Percentiles rank a stretch among this genome's conserved stretches.
Evolutionary conservation across 2,797 vertebrate genomes (phyloP).

Genomic region (Tokudaia tokunoshimensis): DNA sequence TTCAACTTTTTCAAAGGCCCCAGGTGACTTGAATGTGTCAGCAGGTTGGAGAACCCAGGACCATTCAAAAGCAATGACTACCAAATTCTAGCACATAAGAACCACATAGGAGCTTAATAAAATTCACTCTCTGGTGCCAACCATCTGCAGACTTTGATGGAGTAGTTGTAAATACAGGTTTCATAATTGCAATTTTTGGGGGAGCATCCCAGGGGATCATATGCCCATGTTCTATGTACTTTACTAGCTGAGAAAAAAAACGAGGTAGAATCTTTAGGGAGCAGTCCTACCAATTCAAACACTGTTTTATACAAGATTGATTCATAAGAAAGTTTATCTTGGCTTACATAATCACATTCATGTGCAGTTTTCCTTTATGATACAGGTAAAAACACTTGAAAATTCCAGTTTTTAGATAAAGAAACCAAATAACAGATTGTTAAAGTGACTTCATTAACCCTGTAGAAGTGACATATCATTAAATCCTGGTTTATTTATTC

Average conservation of each 20-base stretch:
- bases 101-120: slow-evolving; percentile 63
- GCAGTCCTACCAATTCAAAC: neutral
- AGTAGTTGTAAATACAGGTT: slow-evolving; percentile 21
- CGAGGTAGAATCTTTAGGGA: slow-evolving; percentile 16
- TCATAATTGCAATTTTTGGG: slow-evolving; percentile 21
- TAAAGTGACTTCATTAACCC: neutral
- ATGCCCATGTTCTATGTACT: neutral
- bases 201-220: neutral
- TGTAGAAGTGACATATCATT: neutral
- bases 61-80: slow-evolving; percentile 49
- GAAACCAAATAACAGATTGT: neutral
- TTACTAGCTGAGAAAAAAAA: slow-evolving; percentile 20
- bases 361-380: slow-evolving; percentile 31
- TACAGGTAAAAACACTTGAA: neutral
- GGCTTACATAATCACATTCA: neutral
- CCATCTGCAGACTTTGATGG: slow-evolving; percentile 30
- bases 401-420: slow-evolving; percentile 45
- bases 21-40: slow-evolving; percentile 36
- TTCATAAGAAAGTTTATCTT: neutral
- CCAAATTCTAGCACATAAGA: slow-evolving; percentile 15
- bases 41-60: slow-evolving; percentile 27
- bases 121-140: slow-evolving; percentile 27
- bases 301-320: neutral
- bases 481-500: slow-evolving; percentile 22
- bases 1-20: slow-evolving; percentile 47